Conservation (phyloP, 2,113 vertebrate species). For the Leptosomus discolor region DNA sequence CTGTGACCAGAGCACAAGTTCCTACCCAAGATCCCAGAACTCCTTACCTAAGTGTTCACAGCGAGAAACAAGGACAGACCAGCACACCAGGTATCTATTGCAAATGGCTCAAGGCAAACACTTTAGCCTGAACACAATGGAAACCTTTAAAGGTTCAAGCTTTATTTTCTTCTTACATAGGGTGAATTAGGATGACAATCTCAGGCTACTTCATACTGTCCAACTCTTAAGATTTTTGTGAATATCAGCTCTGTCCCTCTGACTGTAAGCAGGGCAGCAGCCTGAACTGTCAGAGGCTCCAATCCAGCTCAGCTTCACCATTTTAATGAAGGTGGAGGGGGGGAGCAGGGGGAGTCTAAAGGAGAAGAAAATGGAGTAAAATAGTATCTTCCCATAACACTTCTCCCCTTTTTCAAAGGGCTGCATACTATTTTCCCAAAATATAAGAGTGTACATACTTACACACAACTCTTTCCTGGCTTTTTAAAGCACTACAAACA, state of each 20-base stretch:
- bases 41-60: background rate
- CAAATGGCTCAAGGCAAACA: background rate
- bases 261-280: background rate
- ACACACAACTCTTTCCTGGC: background rate
- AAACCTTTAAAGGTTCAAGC: background rate
- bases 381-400: background rate
- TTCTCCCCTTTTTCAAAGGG: background rate
- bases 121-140: background rate
- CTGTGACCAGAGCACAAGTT: background rate
- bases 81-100: background rate
- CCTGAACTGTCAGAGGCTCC: background rate
- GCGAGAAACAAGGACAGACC: background rate
- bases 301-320: background rate
- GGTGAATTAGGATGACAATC: slow-evolving; percentile 2
- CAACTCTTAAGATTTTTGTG: background rate
- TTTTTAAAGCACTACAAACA: background rate
- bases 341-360: background rate
- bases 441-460: background rate
- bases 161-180: background rate
- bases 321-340: background rate
- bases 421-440: background rate
- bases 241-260: background rate
- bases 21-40: background rate
- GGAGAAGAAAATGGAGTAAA: background rate
- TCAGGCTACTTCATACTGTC: background rate